A percentile compares a stretch with the other conserved stretches of the same genome.
phyloP scores from a whole-genome alignment of 2,888 invertebrate species.

The Zhengitettix transpicula region DNA sequence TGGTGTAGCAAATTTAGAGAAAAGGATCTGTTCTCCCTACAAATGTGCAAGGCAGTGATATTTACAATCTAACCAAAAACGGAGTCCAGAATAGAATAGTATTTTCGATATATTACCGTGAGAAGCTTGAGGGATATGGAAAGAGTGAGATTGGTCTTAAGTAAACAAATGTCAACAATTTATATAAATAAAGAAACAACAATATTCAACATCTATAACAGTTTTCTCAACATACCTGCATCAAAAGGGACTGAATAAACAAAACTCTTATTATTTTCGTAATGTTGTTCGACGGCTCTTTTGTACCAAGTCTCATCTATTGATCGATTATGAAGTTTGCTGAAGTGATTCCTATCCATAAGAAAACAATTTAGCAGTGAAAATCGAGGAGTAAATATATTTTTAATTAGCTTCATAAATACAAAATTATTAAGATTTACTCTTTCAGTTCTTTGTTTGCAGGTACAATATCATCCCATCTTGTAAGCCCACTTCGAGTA shows the following conservation, averaged over 20 bases:
- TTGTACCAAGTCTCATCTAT: conserved; percentile 85
- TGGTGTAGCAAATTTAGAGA: not conserved
- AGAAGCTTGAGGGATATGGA: too few species aligned
- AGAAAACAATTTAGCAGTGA: too few species aligned
- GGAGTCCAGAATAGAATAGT: too few species aligned
- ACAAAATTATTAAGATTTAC: not conserved
- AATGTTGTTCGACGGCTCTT: conserved; percentile 72
- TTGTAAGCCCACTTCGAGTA: conserved; percentile 75
- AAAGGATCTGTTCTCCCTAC: not conserved
- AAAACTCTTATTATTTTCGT: conserved; percentile 56
- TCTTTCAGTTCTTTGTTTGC: not conserved
- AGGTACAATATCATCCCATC: conserved; percentile 55
- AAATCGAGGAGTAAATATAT: not conserved
- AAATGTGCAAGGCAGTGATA: not conserved
- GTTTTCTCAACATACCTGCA: conserved; percentile 17
- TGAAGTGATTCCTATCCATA: conserved; percentile 36
- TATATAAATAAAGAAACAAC: too few species aligned
- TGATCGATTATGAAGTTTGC: conserved; percentile 53
- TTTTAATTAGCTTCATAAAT: not conserved
- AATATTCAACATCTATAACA: too few species aligned
- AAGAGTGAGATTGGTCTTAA: too few species aligned
- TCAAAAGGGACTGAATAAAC: conserved; percentile 55
- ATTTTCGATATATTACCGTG: too few species aligned
- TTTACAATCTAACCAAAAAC: not conserved
- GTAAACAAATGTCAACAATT: too few species aligned